Conservation (phyloP, 1,140 invertebrate species). For the Eulimnadia texana region DNA sequence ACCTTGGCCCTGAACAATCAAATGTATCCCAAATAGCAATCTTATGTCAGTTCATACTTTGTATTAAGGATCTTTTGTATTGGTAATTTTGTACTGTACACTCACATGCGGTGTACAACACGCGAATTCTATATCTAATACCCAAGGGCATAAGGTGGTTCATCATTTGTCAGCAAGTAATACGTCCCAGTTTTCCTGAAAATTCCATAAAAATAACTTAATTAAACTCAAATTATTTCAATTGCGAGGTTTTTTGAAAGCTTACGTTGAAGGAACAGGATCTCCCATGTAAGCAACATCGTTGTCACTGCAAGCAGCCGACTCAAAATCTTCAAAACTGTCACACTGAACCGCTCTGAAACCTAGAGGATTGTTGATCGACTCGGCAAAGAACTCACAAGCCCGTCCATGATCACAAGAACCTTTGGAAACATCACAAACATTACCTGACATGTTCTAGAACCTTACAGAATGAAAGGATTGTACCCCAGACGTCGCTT, state of each 20-base stretch:
- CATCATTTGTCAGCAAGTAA: conserved; percentile 9
- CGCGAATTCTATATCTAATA: neutral
- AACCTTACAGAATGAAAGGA: neutral
- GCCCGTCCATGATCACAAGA: conserved; percentile 50
- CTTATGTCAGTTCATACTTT: too few species aligned
- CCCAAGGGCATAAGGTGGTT: conserved; percentile 12
- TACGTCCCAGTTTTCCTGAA: conserved; percentile 1
- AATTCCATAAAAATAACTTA: conserved; percentile 1
- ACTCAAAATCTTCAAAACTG: conserved; percentile 1
- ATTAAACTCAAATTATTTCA: too few species aligned
- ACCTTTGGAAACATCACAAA: neutral
- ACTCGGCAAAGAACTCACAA: conserved; percentile 53
- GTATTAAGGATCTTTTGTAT: too few species aligned
- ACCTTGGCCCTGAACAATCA: too few species aligned
- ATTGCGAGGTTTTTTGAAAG: too few species aligned
- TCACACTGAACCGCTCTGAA: conserved; percentile 54
- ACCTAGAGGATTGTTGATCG: conserved; percentile 43
- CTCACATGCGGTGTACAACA: too few species aligned
- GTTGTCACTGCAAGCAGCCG: conserved; percentile 4
- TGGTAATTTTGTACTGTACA: too few species aligned
- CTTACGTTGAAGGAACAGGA: conserved; percentile 9
- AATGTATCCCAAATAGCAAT: too few species aligned
- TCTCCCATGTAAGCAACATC: conserved; percentile 1
- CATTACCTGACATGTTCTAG: neutral
- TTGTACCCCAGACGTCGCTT: conserved; percentile 15